A percentile compares a stretch with the other conserved stretches of the same genome.
These are phyloP conservation scores for Mionectes olivaceus DNA, from an alignment of 2,797 vertebrate species.

Conservation along the genomic window DNA sequence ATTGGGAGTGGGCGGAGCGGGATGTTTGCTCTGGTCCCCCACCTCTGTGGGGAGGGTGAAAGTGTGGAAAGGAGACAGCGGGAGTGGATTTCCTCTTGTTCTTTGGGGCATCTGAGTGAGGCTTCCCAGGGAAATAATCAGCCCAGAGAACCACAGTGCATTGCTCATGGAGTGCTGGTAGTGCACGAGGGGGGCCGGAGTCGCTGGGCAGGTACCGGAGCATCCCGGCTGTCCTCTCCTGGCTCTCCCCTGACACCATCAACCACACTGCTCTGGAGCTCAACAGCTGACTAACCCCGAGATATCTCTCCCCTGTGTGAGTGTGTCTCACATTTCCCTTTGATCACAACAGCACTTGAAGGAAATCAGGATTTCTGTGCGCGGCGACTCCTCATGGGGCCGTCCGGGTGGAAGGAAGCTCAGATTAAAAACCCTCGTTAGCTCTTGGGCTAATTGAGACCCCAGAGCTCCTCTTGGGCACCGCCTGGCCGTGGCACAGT, in stretches of 20 bases:
- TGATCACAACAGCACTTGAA: neutral
- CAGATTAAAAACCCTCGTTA: neutral
- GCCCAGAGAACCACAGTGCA: neutral
- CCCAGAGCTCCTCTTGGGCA: neutral
- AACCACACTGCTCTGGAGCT: neutral
- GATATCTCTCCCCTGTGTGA: neutral
- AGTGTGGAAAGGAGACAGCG: accelerated
- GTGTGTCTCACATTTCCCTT: neutral
- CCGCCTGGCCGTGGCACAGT: neutral
- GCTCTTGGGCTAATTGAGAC: neutral
- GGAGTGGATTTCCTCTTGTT: neutral
- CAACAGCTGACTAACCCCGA: neutral
- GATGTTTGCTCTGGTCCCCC: neutral
- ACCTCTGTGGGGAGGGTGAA: too few species aligned
- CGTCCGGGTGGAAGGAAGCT: constrained; percentile 26
- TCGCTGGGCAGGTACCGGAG: accelerated
- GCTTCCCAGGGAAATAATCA: neutral
- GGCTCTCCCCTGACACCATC: neutral
- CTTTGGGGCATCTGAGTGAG: neutral
- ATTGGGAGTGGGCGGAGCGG: neutral
- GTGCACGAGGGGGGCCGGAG: neutral
- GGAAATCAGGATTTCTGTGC: neutral
- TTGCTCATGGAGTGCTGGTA: neutral
- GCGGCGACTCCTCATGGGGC: neutral
- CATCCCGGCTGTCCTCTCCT: neutral